Evolutionary conservation across 2,797 vertebrate species (phyloP).

Genomic region (Macropodus opercularis): DNA sequence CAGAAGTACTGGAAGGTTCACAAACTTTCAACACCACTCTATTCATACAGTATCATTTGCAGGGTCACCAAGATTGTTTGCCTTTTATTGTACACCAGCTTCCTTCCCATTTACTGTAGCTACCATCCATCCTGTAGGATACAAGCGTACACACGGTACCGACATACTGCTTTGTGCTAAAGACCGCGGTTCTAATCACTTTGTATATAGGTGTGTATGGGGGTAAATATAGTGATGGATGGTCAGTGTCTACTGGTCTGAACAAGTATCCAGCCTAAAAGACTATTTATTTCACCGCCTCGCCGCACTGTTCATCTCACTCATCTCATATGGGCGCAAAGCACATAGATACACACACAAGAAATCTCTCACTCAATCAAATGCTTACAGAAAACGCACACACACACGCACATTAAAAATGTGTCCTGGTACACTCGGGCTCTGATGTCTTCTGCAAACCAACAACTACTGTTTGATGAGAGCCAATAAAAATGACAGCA

Average conservation of each 20-base stretch:
- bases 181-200: constrained; percentile 14
- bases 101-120: neutral
- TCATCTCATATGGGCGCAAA: constrained; percentile 42
- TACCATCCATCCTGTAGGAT: too few species aligned
- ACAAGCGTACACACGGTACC: constrained; percentile 1
- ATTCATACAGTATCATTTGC: too few species aligned
- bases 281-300: constrained; percentile 62
- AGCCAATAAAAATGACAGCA: constrained; percentile 54
- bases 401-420: neutral
- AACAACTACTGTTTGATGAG: constrained; percentile 52
- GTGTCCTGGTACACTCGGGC: constrained; percentile 11
- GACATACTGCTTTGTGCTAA: constrained; percentile 40
- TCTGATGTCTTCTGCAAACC: constrained; percentile 30
- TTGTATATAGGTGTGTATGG: neutral
- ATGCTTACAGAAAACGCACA: neutral
- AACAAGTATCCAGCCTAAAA: constrained; percentile 50
- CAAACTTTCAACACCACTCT: too few species aligned
- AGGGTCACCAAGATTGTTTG: too few species aligned
- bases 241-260: constrained; percentile 21
- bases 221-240: constrained; percentile 4
- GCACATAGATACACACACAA: constrained; percentile 31
- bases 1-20: too few species aligned
- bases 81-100: too few species aligned
- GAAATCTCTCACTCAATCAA: constrained; percentile 1
- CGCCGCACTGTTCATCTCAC: constrained; percentile 51